phyloP scores from a whole-genome alignment of 2,888 invertebrate genomes.

The Anoncus sp. region DNA sequence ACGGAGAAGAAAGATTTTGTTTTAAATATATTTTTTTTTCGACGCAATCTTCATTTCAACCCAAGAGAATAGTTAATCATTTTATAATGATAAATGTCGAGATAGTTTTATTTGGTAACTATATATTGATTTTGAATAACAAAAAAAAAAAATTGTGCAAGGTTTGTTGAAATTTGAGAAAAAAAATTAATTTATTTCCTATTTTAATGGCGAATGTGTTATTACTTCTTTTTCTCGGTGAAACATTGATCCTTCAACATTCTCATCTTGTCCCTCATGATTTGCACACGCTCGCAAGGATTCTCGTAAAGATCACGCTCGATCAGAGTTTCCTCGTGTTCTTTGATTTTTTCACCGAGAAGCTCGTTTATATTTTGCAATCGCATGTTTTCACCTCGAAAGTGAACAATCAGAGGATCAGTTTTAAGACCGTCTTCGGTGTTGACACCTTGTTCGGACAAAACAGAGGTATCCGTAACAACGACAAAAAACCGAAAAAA shows the following conservation, averaged over 20 bases:
- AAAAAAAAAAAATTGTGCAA: too few species aligned
- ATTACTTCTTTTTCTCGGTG: constrained; percentile 76
- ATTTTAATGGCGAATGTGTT: constrained; percentile 11
- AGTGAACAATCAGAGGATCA: constrained; percentile 77
- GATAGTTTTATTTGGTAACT: not conserved
- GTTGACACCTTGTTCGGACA: constrained; percentile 69
- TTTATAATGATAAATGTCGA: constrained; percentile 2
- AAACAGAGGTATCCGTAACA: not conserved
- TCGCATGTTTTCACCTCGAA: constrained; percentile 75
- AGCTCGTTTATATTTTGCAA: constrained; percentile 73
- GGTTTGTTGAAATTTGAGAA: not conserved
- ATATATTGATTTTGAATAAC: not conserved
- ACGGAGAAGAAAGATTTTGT: not conserved
- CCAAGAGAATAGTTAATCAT: not conserved
- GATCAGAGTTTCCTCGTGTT: constrained; percentile 73
- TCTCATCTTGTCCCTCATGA: constrained; percentile 72
- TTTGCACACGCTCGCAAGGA: constrained; percentile 71
- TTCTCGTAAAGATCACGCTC: constrained; percentile 74
- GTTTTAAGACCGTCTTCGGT: constrained; percentile 71
- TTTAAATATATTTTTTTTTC: not conserved
- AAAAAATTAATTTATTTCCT: constrained; percentile 5
- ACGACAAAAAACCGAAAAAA: not conserved
- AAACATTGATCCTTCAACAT: constrained; percentile 69
- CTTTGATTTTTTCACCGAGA: constrained; percentile 74
- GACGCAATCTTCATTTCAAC: constrained; percentile 6